phyloP scores from a whole-genome alignment of 2,797 vertebrate species.

The Ibycter americanus region DNA sequence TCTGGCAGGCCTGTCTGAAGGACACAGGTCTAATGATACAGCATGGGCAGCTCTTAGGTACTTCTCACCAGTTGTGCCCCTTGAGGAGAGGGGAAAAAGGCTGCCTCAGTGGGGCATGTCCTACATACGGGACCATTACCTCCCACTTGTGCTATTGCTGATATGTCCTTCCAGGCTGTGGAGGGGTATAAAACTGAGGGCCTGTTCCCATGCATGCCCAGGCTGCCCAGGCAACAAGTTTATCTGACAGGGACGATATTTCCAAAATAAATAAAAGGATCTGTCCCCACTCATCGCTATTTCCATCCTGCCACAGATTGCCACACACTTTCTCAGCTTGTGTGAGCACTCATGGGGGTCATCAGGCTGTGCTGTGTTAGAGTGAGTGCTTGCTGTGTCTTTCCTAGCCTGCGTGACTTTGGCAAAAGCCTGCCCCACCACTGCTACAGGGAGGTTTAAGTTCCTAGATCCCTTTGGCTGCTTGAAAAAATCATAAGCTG shows the following conservation, averaged over 20 bases:
- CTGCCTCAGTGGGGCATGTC: not conserved
- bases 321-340: not conserved
- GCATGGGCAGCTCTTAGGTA: not conserved
- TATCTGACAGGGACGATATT: not conserved
- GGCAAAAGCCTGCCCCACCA: not conserved
- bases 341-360: not conserved
- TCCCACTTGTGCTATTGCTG: not conserved
- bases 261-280: not conserved
- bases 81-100: not conserved
- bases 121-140: rapidly evolving
- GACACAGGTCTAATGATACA: not conserved
- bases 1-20: not conserved
- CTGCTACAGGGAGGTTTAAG: not conserved
- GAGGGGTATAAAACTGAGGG: not conserved
- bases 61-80: not conserved
- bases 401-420: not conserved
- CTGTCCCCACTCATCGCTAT: not conserved
- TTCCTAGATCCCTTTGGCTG: not conserved
- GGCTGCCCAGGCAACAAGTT: not conserved
- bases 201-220: not conserved
- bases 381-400: not conserved
- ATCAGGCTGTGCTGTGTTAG: not conserved
- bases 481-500: not conserved
- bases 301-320: not conserved
- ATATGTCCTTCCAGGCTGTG: not conserved